A percentile compares a stretch with the other conserved stretches of the same genome.
These are phyloP conservation scores for Rhadinocentrus ornatus DNA, from an alignment of 2,797 vertebrate genomes.

Conservation along the genomic window DNA sequence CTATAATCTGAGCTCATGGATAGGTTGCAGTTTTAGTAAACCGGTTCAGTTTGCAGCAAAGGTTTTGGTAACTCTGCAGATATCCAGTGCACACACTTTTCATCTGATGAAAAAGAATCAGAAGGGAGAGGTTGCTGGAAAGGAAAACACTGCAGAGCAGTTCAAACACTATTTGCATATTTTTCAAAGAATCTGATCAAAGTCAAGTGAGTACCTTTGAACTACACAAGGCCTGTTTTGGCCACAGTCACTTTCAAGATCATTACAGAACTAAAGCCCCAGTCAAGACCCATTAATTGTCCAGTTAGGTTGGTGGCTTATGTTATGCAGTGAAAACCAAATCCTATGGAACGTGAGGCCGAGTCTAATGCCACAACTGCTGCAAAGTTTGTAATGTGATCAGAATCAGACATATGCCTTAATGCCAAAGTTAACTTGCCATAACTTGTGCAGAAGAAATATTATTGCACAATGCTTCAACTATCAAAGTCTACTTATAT, in stretches of 20 bases:
- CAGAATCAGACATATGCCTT: neutral
- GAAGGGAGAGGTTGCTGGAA: neutral
- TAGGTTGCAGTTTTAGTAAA: neutral
- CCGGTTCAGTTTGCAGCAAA: neutral
- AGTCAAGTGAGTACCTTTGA: neutral
- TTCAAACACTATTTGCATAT: rapidly evolving
- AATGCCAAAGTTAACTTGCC: neutral
- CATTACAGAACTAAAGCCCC: neutral
- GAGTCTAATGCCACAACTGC: neutral
- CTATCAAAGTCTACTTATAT: neutral
- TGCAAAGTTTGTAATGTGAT: neutral
- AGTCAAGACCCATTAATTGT: neutral
- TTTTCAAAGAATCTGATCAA: neutral
- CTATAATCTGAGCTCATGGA: neutral
- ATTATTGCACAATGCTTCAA: neutral
- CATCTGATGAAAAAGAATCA: neutral
- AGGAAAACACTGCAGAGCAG: neutral
- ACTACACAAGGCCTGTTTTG: neutral
- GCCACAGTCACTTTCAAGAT: neutral
- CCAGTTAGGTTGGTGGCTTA: neutral
- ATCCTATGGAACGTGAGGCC: too few relatives aligned
- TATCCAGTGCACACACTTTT: conserved; percentile 13
- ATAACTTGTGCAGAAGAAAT: neutral
- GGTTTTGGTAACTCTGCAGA: neutral
- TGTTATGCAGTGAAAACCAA: too few relatives aligned